phyloP scores from a whole-genome alignment of 2,113 vertebrate genomes.

The Columba livia region DNA sequence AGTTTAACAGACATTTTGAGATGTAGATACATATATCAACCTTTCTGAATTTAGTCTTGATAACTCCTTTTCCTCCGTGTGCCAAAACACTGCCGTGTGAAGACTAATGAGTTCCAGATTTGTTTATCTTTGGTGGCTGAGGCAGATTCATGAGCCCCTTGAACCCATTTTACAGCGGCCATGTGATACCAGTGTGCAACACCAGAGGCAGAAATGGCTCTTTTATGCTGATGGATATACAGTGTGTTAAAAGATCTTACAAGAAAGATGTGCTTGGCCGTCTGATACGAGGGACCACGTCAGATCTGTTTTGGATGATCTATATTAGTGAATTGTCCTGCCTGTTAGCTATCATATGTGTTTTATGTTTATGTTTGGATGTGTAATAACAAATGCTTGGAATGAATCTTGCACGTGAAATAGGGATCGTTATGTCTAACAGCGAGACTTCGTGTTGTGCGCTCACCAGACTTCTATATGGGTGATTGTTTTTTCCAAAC shows the following conservation, averaged over 20 bases:
- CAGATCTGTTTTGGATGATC: conserved; percentile 14
- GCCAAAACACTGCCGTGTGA: conserved; percentile 62
- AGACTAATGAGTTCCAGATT: conserved; percentile 68
- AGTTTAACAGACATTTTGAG: conserved; percentile 64
- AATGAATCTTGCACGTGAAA: not conserved
- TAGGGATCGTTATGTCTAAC: not conserved
- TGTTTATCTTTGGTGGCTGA: conserved; percentile 62
- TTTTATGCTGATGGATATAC: conserved; percentile 10
- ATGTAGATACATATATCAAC: conserved; percentile 64
- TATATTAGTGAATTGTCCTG: conserved; percentile 18
- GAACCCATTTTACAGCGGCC: conserved; percentile 21
- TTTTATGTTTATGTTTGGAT: conserved; percentile 8
- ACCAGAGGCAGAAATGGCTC: conserved; percentile 11
- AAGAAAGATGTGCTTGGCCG: conserved; percentile 35
- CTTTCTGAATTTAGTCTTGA: conserved; percentile 66
- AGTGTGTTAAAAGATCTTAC: not conserved
- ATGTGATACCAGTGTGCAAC: conserved; percentile 21
- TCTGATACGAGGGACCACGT: conserved; percentile 29
- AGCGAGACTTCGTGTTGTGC: not conserved
- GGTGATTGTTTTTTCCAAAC: not conserved
- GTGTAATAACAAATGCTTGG: conserved; percentile 5
- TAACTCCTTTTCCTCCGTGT: conserved; percentile 60
- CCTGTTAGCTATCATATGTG: conserved; percentile 33
- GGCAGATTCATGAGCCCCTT: conserved; percentile 69
- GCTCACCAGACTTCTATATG: not conserved